phyloP scores from a whole-genome alignment of 2,797 vertebrate species.

The Anisognathus igniventris region DNA sequence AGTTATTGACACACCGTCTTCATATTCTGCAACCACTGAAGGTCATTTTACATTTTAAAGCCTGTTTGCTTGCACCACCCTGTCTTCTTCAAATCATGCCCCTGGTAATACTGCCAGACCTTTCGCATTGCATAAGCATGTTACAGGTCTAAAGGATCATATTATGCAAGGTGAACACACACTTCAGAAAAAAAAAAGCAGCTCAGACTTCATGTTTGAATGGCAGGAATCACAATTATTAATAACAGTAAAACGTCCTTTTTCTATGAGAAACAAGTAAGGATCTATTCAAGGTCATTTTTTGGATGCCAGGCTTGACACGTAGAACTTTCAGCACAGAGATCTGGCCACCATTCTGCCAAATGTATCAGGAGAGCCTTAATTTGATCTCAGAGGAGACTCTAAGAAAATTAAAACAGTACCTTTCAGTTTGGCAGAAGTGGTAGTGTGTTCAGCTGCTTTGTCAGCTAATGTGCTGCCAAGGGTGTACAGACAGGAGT shows the following conservation, averaged over 20 bases:
- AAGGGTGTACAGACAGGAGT: rapidly evolving
- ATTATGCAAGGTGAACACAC: background rate
- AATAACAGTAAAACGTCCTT: background rate
- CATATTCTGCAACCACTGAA: background rate
- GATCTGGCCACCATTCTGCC: background rate
- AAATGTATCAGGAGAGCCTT: background rate
- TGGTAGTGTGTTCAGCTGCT: background rate
- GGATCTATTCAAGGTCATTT: background rate
- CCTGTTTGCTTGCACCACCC: background rate
- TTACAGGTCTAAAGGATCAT: background rate
- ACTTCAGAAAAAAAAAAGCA: background rate
- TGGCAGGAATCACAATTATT: background rate
- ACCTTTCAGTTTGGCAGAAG: background rate
- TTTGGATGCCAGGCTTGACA: background rate
- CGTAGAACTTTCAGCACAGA: background rate
- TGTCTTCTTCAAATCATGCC: background rate
- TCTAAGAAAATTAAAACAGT: background rate
- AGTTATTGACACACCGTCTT: background rate
- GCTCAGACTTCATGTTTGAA: background rate
- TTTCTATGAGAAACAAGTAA: background rate
- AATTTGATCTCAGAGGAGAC: background rate
- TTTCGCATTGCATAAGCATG: background rate
- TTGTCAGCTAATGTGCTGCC: background rate
- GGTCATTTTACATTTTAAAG: background rate
- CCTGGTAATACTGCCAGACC: background rate